Conservation (phyloP, 2,888 invertebrate species). For the Hypomecis atomaria region DNA sequence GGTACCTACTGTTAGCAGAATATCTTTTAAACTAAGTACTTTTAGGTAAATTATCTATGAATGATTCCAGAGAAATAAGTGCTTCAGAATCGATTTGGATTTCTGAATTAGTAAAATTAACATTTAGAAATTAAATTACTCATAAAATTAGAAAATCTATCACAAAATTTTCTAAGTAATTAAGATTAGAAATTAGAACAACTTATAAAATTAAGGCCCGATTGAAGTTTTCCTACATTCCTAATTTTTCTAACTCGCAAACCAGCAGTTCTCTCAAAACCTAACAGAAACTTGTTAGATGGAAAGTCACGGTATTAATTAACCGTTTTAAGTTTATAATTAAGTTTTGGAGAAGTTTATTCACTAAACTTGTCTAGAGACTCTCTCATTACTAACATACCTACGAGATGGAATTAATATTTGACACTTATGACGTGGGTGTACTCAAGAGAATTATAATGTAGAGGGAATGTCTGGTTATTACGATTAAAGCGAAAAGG, state of each 20-base stretch:
- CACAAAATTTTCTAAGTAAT: too few species aligned
- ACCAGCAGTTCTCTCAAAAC: not conserved
- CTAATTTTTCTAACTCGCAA: not conserved
- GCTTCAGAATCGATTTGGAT: too few species aligned
- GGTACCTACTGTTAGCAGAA: too few species aligned
- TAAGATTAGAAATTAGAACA: too few species aligned
- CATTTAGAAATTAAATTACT: too few species aligned
- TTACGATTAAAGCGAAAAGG: not conserved
- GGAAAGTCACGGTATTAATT: slow-evolving; percentile 28
- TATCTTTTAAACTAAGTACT: too few species aligned
- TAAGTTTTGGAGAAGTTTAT: slow-evolving; percentile 25
- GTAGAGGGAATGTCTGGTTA: not conserved
- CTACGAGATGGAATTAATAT: slow-evolving; percentile 22
- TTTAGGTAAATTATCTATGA: too few species aligned
- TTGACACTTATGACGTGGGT: slow-evolving; percentile 13
- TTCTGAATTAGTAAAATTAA: too few species aligned
- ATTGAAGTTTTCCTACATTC: not conserved
- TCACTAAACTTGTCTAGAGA: slow-evolving; percentile 22
- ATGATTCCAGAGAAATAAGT: too few species aligned
- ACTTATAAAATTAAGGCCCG: too few species aligned
- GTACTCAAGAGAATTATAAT: slow-evolving; percentile 7
- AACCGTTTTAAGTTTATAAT: slow-evolving; percentile 19
- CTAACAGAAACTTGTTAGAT: slow-evolving; percentile 1
- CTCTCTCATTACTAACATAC: slow-evolving; percentile 23
- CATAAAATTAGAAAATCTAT: too few species aligned